phyloP scores from a whole-genome alignment of 1,140 invertebrate genomes.

The Wiebesia pumilae region DNA sequence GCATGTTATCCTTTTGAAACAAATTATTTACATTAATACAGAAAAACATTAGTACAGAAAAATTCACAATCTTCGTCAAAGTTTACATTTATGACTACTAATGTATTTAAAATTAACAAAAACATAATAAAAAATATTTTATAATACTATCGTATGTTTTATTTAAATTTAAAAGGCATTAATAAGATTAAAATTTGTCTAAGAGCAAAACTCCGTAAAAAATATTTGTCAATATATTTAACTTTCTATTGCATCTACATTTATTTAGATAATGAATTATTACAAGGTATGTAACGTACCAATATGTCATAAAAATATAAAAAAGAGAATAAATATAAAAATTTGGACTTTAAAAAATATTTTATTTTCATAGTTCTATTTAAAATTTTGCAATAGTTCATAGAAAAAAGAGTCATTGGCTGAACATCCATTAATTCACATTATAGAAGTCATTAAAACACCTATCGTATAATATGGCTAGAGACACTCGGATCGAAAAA shows the following conservation, averaged over 20 bases:
- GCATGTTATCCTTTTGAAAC: no score
- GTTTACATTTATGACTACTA: no score
- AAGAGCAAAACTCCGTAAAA: neutral
- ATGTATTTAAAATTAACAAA: no score
- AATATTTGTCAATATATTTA: neutral
- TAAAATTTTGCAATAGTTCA: neutral
- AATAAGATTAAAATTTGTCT: neutral
- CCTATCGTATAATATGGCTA: neutral
- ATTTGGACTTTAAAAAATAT: neutral
- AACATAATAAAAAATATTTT: no score
- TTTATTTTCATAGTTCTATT: neutral
- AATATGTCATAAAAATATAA: neutral
- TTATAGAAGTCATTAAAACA: slow-evolving; percentile 5
- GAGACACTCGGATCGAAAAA: neutral
- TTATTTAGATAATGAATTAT: neutral
- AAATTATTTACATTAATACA: no score
- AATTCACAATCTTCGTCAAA: no score
- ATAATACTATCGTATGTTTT: no score
- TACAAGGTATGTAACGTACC: neutral
- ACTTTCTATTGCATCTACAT: no score
- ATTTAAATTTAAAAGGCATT: neutral
- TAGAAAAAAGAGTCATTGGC: neutral
- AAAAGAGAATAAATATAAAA: neutral
- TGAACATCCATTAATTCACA: neutral
- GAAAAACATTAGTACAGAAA: no score